A percentile compares a stretch with the other conserved stretches of the same genome.
Evolutionary conservation across 2,797 vertebrate species (phyloP).

Genomic region (Telmatherina bonti): DNA sequence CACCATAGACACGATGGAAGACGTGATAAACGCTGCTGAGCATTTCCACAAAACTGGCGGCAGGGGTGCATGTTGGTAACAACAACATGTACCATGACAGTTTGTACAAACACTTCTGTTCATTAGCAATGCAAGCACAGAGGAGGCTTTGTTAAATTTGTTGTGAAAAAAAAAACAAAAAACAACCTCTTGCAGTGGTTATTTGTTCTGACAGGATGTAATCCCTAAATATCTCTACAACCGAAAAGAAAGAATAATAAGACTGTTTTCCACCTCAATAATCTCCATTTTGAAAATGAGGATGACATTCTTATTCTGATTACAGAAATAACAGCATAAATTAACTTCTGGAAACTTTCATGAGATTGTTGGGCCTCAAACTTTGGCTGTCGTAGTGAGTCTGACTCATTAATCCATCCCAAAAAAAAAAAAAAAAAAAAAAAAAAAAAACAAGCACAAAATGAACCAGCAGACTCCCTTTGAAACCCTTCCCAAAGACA

Average conservation of each 20-base stretch:
- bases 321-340: constrained; percentile 58
- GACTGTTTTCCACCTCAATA: constrained; percentile 11
- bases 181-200: neutral
- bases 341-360: constrained; percentile 45
- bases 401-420: constrained; percentile 69
- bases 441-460: too few species aligned
- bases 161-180: constrained; percentile 20
- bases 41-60: neutral
- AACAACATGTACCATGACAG: constrained; percentile 7
- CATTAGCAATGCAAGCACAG: constrained; percentile 31
- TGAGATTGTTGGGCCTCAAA: constrained; percentile 13
- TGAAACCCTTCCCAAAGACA: constrained; percentile 59
- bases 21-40: constrained; percentile 6
- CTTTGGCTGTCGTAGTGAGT: constrained; percentile 33
- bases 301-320: constrained; percentile 47
- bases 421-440: too few species aligned
- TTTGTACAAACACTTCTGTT: constrained; percentile 9
- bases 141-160: constrained; percentile 39
- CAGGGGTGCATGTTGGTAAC: neutral
- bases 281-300: constrained; percentile 6
- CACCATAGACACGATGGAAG: neutral
- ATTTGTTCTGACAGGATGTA: constrained; percentile 15
- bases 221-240: constrained; percentile 24
- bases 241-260: neutral
- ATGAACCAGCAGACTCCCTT: constrained; percentile 47